Base-by-base conservation (phyloP, 2,113 vertebrate species). In the Lepus americanus region DNA sequence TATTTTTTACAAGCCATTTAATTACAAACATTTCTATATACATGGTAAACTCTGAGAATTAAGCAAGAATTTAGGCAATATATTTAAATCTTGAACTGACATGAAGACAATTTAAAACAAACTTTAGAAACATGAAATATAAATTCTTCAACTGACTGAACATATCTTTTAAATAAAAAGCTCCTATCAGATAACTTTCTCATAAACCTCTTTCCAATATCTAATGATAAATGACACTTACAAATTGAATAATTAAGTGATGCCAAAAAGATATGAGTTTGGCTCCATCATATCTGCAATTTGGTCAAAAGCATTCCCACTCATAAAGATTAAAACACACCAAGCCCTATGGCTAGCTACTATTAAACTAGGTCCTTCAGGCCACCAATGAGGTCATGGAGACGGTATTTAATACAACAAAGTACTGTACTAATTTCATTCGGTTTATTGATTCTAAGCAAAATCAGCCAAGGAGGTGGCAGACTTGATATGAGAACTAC, bases 271-370 rank as follows among this genome's bases (percentile, higher is more conserved):
- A 85, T 6, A 19, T 17, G 14, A 66, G 19, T 55, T 49, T 82
- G 67, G 73, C 39, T 85, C 88, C 63, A 90, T 33, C 73, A 23
- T 23, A 73, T 81, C 69, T 36, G 78, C 55, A 59, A 92, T 90
- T 55, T 81, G 53, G 63, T 94, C 78, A 76, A 92, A 92, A 76
- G 39, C 59, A 88, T 95, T 72, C 78, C 74, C 44, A 76, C 51
- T 86, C 81, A 79, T 36, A 67, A 69, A 64, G 51, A 94, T 78
- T 87, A 73, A 93, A 88, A 55, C 20, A 91, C 89, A 92, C 29
- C 76, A 12, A 85, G 27, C 77, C 36, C 95, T 39, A 36, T 14
- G 39, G 49, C 55, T 94, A 74, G 76, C 76, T 87, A 49, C 84
- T 86, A 63, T 36, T 77, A 77, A 94, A 69, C 29, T 33, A 81